Evolutionary conservation across 2,797 vertebrate genomes (phyloP).

Genomic region (Enteromius afrohamiltoni): DNA sequence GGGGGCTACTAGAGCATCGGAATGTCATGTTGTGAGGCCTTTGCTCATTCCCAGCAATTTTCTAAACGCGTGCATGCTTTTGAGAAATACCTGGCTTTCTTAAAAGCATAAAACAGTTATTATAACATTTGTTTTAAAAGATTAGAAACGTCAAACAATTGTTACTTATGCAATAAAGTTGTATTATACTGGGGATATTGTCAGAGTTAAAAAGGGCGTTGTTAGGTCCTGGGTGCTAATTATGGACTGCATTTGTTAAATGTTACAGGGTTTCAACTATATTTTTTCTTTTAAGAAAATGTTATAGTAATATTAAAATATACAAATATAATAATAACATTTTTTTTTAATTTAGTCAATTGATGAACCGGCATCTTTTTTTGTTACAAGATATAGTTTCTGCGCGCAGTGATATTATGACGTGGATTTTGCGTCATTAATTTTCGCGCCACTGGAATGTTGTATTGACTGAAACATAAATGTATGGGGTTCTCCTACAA

Average conservation of each 20-base stretch:
- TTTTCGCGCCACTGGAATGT: not conserved
- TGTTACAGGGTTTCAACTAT: not conserved
- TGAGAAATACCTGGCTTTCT: not conserved
- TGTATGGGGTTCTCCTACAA: too few relatives aligned
- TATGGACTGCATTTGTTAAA: not conserved
- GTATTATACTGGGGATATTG: not conserved
- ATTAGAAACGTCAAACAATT: not conserved
- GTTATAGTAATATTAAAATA: not conserved
- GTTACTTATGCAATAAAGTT: not conserved
- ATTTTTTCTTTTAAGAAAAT: not conserved
- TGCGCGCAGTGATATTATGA: not conserved
- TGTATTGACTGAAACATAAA: too few relatives aligned
- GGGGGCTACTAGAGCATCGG: not conserved
- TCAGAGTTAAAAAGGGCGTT: not conserved
- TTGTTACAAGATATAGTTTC: not conserved
- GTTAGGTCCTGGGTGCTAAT: not conserved
- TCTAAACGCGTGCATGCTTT: not conserved
- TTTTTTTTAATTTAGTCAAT: not conserved
- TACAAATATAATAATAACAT: not conserved
- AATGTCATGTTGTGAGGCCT: not conserved
- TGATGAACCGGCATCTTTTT: not conserved
- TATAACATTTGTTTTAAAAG: not conserved
- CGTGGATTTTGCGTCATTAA: not conserved
- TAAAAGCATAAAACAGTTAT: not conserved
- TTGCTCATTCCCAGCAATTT: not conserved